Base-by-base conservation (phyloP, 2,797 vertebrate species). In the Pogoniulus pusillus region DNA sequence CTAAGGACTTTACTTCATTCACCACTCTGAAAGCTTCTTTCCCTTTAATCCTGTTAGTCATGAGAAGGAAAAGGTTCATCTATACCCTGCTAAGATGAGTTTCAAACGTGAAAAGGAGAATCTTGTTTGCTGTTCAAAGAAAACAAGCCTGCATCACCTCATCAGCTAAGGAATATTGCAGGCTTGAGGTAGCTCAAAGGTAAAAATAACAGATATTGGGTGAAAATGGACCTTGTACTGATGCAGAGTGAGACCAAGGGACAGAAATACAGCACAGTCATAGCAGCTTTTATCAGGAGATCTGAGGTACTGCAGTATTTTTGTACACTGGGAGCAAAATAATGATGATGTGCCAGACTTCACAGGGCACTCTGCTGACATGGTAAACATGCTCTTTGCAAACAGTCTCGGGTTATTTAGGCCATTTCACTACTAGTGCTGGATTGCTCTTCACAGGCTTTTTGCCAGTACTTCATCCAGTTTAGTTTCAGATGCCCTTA, bases 381-480 rank as follows among this genome's bases (percentile, higher is more conserved):
- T 2, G 5, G 68, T 79, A 89, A 93, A 71, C 69, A 43, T 54
- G 81, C 84, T 90, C 81, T 85, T 93, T 94, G 82, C 90, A 77
- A 85, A 87, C 26, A 80, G 65, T 54, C 89, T 49, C 75, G 64
- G 39, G 65, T 83, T 91, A 80, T 60, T 84, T 59, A 34, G 35
- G 19, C 47, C 10, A 20, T 75, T 82, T 77, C 65, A 82, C 59
- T 87, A 30, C 35, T 34, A 85, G 8, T 9, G 20, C 65, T 73
- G 20, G 11, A 92, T 85, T 82, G 75, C 8, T 85, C 63, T 65
- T 80, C 53, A 87, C 72, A 87, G 41, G 12, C 2, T 10, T 87
- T 87, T 60, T 5, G 9, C 72, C n/a, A 86, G 32, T 54, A 58
- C 20, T 87, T 90, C 47, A 89, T 66, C 35, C 55, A 81, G 34